phyloP scores from a whole-genome alignment of 2,797 vertebrate species.

The Poeciliopsis paucimaculata region DNA sequence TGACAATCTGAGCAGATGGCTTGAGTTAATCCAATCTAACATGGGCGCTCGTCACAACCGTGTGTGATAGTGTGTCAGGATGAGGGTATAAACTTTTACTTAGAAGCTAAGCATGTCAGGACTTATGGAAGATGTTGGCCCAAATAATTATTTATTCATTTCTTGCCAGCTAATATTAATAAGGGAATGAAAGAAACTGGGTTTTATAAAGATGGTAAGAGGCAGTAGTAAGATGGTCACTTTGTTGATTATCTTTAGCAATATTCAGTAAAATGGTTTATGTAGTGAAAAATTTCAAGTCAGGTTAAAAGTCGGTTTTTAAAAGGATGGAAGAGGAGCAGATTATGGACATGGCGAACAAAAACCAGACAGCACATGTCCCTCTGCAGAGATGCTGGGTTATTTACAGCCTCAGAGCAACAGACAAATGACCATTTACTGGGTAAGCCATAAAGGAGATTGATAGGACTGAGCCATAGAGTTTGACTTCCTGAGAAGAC shows the following conservation, averaged over 20 bases:
- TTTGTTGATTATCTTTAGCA: conserved; percentile 44
- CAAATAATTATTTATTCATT: conserved; percentile 56
- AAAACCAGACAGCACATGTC: conserved; percentile 44
- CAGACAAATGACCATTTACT: conserved; percentile 76
- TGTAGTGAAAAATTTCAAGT: conserved; percentile 15
- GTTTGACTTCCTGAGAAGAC: conserved; percentile 74
- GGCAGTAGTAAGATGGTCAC: conserved; percentile 3
- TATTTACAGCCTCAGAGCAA: conserved; percentile 65
- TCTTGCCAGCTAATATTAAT: conserved; percentile 34
- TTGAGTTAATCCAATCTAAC: conserved; percentile 78
- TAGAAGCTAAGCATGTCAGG: conserved; percentile 65
- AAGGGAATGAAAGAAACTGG: conserved; percentile 18
- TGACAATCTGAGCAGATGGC: conserved; percentile 65
- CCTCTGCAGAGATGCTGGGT: conserved; percentile 48
- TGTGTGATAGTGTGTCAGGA: conserved; percentile 14
- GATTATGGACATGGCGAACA: conserved; percentile 16
- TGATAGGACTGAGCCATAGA: conserved; percentile 71
- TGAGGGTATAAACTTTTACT: conserved; percentile 55
- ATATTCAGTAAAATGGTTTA: conserved; percentile 46
- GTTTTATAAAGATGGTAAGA: conserved; percentile 28
- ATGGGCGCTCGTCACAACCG: conserved; percentile 73
- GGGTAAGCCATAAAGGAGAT: conserved; percentile 77
- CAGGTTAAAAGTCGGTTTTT: conserved; percentile 17
- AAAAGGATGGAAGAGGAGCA: conserved; percentile 1
- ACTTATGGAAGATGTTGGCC: conserved; percentile 43